phyloP scores from a whole-genome alignment of 1,140 invertebrate genomes.

The Lucilia cuprina region DNA sequence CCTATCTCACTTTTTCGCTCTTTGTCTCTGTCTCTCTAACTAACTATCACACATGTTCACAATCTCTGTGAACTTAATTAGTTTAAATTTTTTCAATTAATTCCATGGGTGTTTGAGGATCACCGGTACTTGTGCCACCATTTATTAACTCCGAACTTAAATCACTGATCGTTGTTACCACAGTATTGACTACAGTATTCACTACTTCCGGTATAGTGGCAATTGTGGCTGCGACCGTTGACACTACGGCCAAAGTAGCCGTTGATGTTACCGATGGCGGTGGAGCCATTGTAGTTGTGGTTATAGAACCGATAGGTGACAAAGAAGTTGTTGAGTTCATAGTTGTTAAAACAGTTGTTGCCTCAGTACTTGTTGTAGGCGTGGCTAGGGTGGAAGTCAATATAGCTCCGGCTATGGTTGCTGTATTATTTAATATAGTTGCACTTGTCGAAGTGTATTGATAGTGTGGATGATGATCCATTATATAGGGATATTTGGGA shows the following conservation, averaged over 20 bases:
- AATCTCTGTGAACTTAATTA: constrained; percentile 9
- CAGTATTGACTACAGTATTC: constrained; percentile 50
- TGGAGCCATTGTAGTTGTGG: constrained; percentile 33
- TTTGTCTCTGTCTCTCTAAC: neutral
- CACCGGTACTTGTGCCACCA: constrained; percentile 49
- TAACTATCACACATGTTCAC: neutral
- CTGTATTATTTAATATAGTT: constrained; percentile 26
- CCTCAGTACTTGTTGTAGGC: constrained; percentile 46
- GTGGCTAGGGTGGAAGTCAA: constrained; percentile 43
- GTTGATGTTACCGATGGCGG: constrained; percentile 52
- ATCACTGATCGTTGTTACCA: constrained; percentile 53
- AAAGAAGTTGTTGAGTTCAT: constrained; percentile 9
- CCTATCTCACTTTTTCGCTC: neutral
- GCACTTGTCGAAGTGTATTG: constrained; percentile 37
- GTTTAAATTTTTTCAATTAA: constrained; percentile 54
- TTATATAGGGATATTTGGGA: constrained; percentile 52
- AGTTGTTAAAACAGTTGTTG: constrained; percentile 25
- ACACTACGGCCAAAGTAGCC: constrained; percentile 49
- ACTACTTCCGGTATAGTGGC: constrained; percentile 48
- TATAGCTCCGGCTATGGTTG: constrained; percentile 36
- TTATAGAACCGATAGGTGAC: neutral
- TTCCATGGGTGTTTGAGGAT: constrained; percentile 57
- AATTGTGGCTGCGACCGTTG: constrained; percentile 46
- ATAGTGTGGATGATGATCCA: constrained; percentile 44
- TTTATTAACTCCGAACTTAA: constrained; percentile 47